Base-by-base conservation (phyloP, 2,113 vertebrate species). In the Elephantulus edwardii region DNA sequence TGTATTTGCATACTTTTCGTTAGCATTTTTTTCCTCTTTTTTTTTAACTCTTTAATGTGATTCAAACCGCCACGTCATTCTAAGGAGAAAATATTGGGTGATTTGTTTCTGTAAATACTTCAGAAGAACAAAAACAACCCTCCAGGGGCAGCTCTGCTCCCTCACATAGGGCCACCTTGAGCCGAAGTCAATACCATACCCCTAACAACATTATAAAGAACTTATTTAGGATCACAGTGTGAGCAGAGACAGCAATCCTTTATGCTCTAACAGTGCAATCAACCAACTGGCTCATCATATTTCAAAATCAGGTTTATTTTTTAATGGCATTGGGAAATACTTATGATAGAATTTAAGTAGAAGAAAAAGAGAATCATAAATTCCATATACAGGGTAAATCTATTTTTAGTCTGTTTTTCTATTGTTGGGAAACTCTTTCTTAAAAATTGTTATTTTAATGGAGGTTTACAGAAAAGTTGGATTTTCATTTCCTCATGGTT, bases 241-340 rank as follows among this genome's bases (percentile, higher is more conserved):
- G 48, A 92, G 93, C 40, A 62, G 20, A 83, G 60, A 56, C 40
- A 88, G 40, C 7, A n/a, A 40, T 91, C 72, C 71, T 90, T 91
- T 70, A 12, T 84, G 70, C 85, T 58, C 82, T 83, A 40, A 48
- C 90, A 83, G 50, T 50, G 35, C 9, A 88, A 79, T 50, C 46
- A 83, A 79, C 56, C 46, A 83, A n/a, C 24, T 38, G 16, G 2
- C 9, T 56, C 6, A 2, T 54, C 14, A 62, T 35, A 77, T 68
- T 8, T 85, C 72, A n/a, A 82, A 95, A 88, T 71, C 19, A 42
- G n/a, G 30, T 68, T 80, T 64, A 42, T 84, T 74, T 64, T 83
- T 74, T 46, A 78, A 46, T 60, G n/a, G 68, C 19, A 60, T 64
- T 12, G 9, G 30, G 2, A 77, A 79, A 64, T 71, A 35, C 62